A percentile compares a stretch with the other conserved stretches of the same genome.
phyloP scores from a whole-genome alignment of 2,113 vertebrate species.

The Colinus virginianus region DNA sequence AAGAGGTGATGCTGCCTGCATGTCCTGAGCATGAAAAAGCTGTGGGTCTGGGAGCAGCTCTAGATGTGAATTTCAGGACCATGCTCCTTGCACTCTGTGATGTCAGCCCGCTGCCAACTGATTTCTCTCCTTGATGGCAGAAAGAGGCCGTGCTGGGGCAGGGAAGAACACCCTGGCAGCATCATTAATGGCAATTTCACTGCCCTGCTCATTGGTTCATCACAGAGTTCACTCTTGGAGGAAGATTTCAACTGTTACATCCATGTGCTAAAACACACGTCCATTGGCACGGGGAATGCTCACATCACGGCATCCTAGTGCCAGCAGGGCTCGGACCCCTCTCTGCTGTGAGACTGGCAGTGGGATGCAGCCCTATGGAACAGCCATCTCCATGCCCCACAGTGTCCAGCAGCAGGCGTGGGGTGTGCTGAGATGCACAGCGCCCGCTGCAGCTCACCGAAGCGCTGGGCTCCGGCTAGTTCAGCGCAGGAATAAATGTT shows the following conservation, averaged over 20 bases:
- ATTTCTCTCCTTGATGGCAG: neutral
- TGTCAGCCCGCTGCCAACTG: neutral
- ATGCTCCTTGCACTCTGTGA: neutral
- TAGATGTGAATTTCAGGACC: neutral
- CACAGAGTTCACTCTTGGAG: neutral
- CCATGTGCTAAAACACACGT: neutral
- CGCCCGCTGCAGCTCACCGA: neutral
- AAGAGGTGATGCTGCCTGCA: neutral
- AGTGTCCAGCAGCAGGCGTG: fast-evolving
- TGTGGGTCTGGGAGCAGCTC: neutral
- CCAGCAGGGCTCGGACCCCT: neutral
- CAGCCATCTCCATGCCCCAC: neutral
- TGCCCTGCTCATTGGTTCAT: neutral
- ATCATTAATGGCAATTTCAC: neutral
- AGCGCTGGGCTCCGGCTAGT: neutral
- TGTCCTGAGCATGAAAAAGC: neutral
- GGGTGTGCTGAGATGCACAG: fast-evolving
- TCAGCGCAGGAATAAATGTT: constrained; percentile 89
- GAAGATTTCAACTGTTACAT: neutral
- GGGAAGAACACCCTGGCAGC: neutral
- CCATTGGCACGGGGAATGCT: fast-evolving
- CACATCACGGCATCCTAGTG: neutral
- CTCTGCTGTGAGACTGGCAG: neutral
- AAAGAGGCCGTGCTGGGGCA: neutral
- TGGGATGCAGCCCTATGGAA: neutral